phyloP scores from a whole-genome alignment of 1,140 invertebrate genomes.

The Drosophila auraria region DNA sequence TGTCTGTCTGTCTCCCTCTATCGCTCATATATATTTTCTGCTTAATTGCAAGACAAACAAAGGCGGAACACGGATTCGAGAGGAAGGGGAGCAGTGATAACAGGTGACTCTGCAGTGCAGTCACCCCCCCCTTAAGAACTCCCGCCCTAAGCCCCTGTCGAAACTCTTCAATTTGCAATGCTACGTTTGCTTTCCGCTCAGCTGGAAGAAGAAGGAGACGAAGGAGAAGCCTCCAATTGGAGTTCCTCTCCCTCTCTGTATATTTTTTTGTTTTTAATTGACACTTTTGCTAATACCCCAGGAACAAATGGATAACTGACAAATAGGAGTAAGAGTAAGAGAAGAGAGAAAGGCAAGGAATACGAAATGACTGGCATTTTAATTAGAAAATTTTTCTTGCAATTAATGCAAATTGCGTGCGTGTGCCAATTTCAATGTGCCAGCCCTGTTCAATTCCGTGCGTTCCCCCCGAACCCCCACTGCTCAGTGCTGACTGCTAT shows the following conservation, averaged over 20 bases:
- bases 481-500: background rate
- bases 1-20: background rate
- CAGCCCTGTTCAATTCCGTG: slow-evolving; percentile 58
- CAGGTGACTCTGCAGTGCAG: slow-evolving; percentile 41
- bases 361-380: slow-evolving; percentile 78
- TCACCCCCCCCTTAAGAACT: too few species aligned
- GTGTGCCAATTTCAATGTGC: slow-evolving; percentile 78
- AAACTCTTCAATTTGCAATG: slow-evolving; percentile 61
- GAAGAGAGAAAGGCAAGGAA: slow-evolving; percentile 4
- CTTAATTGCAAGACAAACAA: slow-evolving; percentile 58
- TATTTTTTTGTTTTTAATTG: slow-evolving; percentile 66
- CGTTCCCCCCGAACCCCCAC: background rate
- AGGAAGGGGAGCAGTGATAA: slow-evolving; percentile 19
- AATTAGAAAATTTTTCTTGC: slow-evolving; percentile 84
- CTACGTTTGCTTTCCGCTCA: slow-evolving; percentile 76
- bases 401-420: slow-evolving; percentile 84
- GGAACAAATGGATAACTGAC: slow-evolving; percentile 27
- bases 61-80: background rate
- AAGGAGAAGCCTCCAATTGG: slow-evolving; percentile 18
- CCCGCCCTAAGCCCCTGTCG: slow-evolving; percentile 2
- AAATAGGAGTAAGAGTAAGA: background rate
- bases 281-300: slow-evolving; percentile 75
- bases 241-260: background rate
- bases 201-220: slow-evolving; percentile 46
- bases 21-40: slow-evolving; percentile 34